Percentiles rank a stretch among this genome's conserved stretches.
These are phyloP conservation scores for Condylura cristata DNA, from an alignment of 2,113 vertebrate species.

Conservation along the genomic window DNA sequence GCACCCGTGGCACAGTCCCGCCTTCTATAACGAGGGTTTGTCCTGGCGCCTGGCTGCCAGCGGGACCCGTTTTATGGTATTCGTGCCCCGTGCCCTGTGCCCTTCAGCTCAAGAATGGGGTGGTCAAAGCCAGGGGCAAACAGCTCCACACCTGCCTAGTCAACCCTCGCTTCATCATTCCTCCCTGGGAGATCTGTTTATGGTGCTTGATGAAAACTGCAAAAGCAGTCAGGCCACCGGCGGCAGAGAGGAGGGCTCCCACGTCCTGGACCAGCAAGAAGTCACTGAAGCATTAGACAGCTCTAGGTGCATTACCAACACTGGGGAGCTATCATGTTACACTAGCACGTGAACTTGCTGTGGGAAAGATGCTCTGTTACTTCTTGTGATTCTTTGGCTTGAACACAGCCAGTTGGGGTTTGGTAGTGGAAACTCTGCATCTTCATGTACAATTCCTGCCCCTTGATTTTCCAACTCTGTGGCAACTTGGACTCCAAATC, in stretches of 20 bases:
- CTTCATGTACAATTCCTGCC: slow-evolving; percentile 44
- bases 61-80: slow-evolving; percentile 5
- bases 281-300: slow-evolving; percentile 54
- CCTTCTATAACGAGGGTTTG: neutral
- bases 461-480: slow-evolving; percentile 61
- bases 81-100: neutral
- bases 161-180: slow-evolving; percentile 42
- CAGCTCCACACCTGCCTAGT: slow-evolving; percentile 48
- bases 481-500: slow-evolving; percentile 46
- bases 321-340: slow-evolving; percentile 13
- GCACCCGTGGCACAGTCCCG: neutral
- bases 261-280: slow-evolving; percentile 43
- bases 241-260: neutral
- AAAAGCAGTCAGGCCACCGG: slow-evolving; percentile 52
- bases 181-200: slow-evolving; percentile 59
- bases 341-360: slow-evolving; percentile 11
- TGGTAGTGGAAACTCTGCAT: slow-evolving; percentile 42
- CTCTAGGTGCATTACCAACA: slow-evolving; percentile 50
- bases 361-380: slow-evolving; percentile 31
- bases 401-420: neutral
- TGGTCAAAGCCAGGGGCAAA: slow-evolving; percentile 52
- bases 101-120: slow-evolving; percentile 38
- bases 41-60: neutral
- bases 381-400: slow-evolving; percentile 56
- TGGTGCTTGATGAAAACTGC: slow-evolving; percentile 66